phyloP scores from a whole-genome alignment of 1,140 invertebrate genomes.

The Halictus rubicundus region DNA sequence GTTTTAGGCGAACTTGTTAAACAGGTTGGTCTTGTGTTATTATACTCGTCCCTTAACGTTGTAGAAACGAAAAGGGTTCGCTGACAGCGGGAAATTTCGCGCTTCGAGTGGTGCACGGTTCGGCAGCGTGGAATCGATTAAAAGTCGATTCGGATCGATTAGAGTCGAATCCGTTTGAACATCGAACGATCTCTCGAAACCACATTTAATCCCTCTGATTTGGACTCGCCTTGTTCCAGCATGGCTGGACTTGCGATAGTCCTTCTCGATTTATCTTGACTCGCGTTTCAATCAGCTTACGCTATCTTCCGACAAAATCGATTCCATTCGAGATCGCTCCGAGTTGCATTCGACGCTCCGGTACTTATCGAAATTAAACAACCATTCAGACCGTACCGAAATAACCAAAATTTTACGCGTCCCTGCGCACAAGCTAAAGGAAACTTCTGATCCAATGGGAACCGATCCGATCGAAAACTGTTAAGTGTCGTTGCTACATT shows the following conservation, averaged over 20 bases:
- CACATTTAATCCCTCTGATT: constrained; percentile 40
- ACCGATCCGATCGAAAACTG: too few species aligned
- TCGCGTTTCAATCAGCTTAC: constrained; percentile 3
- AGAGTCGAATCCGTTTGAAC: constrained; percentile 23
- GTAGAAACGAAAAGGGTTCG: too few species aligned
- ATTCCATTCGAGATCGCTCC: background rate
- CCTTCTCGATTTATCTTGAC: constrained; percentile 35
- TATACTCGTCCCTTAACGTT: too few species aligned
- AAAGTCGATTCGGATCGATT: constrained; percentile 43
- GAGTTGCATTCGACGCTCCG: background rate
- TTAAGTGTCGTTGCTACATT: too few species aligned
- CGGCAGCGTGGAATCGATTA: background rate
- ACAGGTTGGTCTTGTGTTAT: too few species aligned
- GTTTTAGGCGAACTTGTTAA: too few species aligned
- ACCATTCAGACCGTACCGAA: background rate
- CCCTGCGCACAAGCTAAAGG: too few species aligned
- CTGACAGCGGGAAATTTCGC: too few species aligned
- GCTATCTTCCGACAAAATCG: background rate
- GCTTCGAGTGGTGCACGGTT: background rate
- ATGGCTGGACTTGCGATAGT: constrained; percentile 2
- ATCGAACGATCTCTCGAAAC: constrained; percentile 17
- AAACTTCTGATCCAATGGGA: too few species aligned
- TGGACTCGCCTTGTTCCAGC: background rate
- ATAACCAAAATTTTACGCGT: too few species aligned
- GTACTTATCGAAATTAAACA: background rate